Percentiles rank a stretch among this genome's conserved stretches.
Conservation (phyloP, 2,113 vertebrate species). For the Stictonetta naevosa region DNA sequence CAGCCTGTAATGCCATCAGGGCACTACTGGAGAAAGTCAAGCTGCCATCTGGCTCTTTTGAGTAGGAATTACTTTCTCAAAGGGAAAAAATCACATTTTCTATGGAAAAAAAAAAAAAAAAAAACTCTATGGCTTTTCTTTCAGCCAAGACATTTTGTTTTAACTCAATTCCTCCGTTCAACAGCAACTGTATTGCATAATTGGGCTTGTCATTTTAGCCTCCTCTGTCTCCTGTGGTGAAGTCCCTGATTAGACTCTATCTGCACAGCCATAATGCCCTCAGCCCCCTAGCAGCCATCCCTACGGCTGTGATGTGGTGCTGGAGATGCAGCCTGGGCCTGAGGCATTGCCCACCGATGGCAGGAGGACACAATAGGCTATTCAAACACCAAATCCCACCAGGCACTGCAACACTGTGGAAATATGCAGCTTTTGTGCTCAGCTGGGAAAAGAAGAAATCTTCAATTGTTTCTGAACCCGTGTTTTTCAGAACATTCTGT, state of each 20-base stretch:
- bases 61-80: background rate
- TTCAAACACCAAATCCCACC: background rate
- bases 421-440: background rate
- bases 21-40: background rate
- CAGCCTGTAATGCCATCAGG: background rate
- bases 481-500: conserved; percentile 18
- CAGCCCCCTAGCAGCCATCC: fast-evolving
- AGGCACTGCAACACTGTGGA: background rate
- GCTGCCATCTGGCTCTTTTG: background rate
- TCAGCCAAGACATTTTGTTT: background rate
- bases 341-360: fast-evolving
- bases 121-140: background rate
- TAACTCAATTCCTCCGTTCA: fast-evolving
- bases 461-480: background rate
- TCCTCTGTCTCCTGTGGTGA: background rate
- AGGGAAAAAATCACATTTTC: background rate
- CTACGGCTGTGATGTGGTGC: fast-evolving
- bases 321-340: fast-evolving
- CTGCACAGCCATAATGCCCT: fast-evolving
- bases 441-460: background rate
- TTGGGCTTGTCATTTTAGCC: background rate
- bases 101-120: no score
- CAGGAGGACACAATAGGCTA: background rate
- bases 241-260: fast-evolving
- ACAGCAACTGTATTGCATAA: background rate